A percentile compares a stretch with the other conserved stretches of the same genome.
These are phyloP conservation scores for Zaprionus inermis DNA, from an alignment of 1,140 invertebrate species.

Conservation along the genomic window DNA sequence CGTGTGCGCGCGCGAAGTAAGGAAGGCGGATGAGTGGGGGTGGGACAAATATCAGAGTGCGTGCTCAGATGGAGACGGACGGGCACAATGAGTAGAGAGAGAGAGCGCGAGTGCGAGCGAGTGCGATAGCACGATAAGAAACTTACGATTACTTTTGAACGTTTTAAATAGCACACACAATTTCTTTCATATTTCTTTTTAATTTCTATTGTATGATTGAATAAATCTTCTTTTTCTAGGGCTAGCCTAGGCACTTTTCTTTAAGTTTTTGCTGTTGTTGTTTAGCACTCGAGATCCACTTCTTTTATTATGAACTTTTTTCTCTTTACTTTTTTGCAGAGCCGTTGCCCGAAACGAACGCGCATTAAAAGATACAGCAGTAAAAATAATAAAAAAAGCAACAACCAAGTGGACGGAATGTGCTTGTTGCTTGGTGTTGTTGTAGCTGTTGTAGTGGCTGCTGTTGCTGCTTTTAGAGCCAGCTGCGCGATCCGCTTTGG, in stretches of 20 bases:
- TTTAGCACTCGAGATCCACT: conserved; percentile 58
- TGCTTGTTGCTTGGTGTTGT: conserved; percentile 13
- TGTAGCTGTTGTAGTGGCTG: conserved; percentile 15
- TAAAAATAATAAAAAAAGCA: conserved; percentile 43
- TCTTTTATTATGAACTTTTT: conserved; percentile 47
- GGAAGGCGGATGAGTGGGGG: neutral
- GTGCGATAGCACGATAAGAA: conserved; percentile 31
- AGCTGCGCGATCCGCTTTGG: conserved; percentile 56
- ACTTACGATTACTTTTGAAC: conserved; percentile 52
- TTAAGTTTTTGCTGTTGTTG: conserved; percentile 25
- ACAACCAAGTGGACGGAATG: conserved; percentile 43
- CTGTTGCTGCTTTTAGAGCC: conserved; percentile 18
- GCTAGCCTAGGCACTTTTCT: conserved; percentile 52
- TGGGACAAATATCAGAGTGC: conserved; percentile 1
- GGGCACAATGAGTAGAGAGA: conserved; percentile 1
- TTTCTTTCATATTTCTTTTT: conserved; percentile 39
- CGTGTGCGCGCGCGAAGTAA: neutral
- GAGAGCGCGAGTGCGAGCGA: conserved; percentile 10
- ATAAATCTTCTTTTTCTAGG: conserved; percentile 43
- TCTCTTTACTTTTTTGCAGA: conserved; percentile 39
- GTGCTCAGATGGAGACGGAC: conserved; percentile 3
- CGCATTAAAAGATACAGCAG: conserved; percentile 45
- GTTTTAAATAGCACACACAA: conserved; percentile 45
- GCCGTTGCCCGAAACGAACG: conserved; percentile 50
- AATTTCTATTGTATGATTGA: conserved; percentile 49